Evolutionary conservation across 1,140 invertebrate species (phyloP).

Genomic region (Ips nitidus): DNA sequence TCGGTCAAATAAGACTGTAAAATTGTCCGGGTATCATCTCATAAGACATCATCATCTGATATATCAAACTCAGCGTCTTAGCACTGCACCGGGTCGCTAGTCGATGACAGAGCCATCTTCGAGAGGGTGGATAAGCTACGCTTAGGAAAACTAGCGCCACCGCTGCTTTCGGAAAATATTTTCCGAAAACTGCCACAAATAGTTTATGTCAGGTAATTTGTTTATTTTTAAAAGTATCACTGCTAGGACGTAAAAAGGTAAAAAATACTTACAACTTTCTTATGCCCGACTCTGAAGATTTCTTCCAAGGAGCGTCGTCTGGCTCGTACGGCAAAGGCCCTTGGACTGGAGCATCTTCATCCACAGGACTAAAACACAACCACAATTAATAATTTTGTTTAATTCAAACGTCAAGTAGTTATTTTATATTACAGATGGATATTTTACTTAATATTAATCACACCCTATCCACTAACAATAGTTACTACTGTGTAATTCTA

Average conservation of each 20-base stretch:
- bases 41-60: conserved; percentile 8
- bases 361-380: conserved; percentile 55
- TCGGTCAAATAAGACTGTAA: conserved; percentile 6
- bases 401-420: no score
- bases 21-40: conserved; percentile 16
- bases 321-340: conserved; percentile 94
- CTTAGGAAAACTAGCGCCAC: conserved; percentile 65
- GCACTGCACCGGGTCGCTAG: conserved; percentile 51
- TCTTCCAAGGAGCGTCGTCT: conserved; percentile 91
- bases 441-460: no score
- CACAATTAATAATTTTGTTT: conserved; percentile 7
- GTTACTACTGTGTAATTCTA: no score
- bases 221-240: no score
- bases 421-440: no score
- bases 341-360: conserved; percentile 87
- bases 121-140: conserved; percentile 71
- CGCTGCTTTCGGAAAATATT: conserved; percentile 66
- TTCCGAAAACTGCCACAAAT: conserved; percentile 64
- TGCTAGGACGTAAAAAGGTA: no score
- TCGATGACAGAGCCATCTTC: conserved; percentile 67
- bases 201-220: conserved; percentile 7
- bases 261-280: conserved; percentile 84
- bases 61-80: conserved; percentile 34
- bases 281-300: conserved; percentile 80
- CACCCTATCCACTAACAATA: no score